These are phyloP conservation scores for Cromileptes altivelis DNA, from an alignment of 2,113 vertebrate genomes.

Conservation along the genomic window DNA sequence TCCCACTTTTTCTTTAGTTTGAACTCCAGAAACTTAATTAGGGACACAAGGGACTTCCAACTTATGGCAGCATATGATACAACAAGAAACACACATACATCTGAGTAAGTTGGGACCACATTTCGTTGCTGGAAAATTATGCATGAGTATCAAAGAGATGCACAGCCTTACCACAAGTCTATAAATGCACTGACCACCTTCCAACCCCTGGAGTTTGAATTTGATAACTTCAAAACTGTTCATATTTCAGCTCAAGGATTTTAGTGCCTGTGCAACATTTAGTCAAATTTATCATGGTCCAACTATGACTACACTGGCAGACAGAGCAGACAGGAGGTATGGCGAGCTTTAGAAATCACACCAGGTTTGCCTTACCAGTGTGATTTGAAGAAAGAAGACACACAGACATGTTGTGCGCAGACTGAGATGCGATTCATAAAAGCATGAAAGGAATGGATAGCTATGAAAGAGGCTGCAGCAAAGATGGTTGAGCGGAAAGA, in stretches of 20 bases:
- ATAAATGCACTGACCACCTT: background rate
- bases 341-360: background rate
- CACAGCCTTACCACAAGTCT: background rate
- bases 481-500: conserved; percentile 7
- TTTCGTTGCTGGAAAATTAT: background rate
- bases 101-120: background rate
- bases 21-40: background rate
- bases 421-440: background rate
- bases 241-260: background rate
- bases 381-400: background rate
- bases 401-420: background rate
- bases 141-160: background rate
- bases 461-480: background rate
- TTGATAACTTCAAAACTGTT: background rate
- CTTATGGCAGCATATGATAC: background rate
- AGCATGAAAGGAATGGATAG: background rate
- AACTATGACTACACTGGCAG: background rate
- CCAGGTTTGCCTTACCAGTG: background rate
- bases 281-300: background rate
- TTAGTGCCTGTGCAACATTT: background rate
- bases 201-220: background rate
- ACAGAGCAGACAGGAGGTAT: background rate
- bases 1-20: background rate
- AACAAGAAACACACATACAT: background rate
- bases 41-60: background rate